Conservation (phyloP, 1,140 invertebrate species). For the Eumeta japonica region DNA sequence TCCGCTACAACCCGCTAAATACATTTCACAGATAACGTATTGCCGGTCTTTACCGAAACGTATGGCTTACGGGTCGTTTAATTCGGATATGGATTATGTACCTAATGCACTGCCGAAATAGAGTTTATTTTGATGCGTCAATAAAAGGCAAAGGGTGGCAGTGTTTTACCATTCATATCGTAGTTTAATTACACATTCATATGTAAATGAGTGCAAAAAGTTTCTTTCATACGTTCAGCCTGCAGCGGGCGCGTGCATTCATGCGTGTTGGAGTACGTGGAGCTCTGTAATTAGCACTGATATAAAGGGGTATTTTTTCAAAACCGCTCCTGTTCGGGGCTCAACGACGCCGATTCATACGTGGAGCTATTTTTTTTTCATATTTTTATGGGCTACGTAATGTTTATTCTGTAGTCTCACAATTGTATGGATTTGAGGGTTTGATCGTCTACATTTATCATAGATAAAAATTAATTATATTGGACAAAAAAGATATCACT, state of each 20-base stretch:
- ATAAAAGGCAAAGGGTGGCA: conserved; percentile 14
- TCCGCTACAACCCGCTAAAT: background rate
- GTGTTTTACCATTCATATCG: conserved; percentile 33
- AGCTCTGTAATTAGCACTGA: conserved; percentile 45
- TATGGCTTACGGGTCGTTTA: too few species aligned
- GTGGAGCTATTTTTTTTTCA: too few species aligned
- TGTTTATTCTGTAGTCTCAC: too few species aligned
- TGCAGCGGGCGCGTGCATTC: conserved; percentile 36
- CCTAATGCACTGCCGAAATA: background rate
- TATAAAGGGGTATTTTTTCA: conserved; percentile 37
- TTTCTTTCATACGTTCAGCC: conserved; percentile 19
- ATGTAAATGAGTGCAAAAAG: conserved; percentile 41
- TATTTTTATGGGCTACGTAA: too few species aligned
- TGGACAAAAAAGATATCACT: too few species aligned
- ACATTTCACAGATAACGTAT: background rate
- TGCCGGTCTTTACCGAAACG: conserved; percentile 1
- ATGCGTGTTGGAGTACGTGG: conserved; percentile 42
- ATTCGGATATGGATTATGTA: background rate
- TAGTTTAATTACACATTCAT: conserved; percentile 55
- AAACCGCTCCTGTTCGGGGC: conserved; percentile 3
- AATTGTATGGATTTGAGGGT: too few species aligned
- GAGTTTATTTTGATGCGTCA: background rate
- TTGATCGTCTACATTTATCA: too few species aligned
- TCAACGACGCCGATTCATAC: too few species aligned
- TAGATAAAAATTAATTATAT: too few species aligned